phyloP scores from a whole-genome alignment of 2,113 vertebrate species.

The Cinclus cinclus region DNA sequence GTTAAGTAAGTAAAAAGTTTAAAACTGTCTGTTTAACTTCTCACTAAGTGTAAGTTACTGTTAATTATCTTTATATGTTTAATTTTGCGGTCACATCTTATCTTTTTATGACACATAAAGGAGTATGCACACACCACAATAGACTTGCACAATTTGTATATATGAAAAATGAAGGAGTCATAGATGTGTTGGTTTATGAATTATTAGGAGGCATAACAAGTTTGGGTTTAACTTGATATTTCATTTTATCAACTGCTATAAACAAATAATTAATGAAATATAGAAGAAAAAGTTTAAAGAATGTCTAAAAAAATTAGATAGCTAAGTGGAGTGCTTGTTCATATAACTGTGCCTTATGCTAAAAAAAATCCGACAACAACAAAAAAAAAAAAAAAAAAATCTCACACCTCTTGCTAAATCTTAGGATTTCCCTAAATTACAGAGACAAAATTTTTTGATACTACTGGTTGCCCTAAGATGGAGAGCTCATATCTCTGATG shows the following conservation, averaged over 20 bases:
- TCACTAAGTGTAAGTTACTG: neutral
- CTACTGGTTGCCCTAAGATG: neutral
- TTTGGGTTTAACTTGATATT: neutral
- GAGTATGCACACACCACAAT: accelerated
- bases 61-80: neutral
- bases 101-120: neutral
- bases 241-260: neutral
- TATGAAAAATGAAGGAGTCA: neutral
- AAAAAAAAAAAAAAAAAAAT: accelerated
- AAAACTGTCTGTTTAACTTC: neutral
- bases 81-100: neutral
- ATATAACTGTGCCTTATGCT: neutral
- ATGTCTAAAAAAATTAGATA: neutral
- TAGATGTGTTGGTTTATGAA: neutral
- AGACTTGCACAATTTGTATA: neutral
- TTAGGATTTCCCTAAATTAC: neutral
- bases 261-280: neutral
- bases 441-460: neutral
- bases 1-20: neutral
- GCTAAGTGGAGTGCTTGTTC: neutral
- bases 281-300: neutral
- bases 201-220: neutral
- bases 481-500: neutral
- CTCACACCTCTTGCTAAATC: neutral
- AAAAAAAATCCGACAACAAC: neutral